Evolutionary conservation across 2,888 invertebrate species (phyloP).

Genomic region (Amiota mariae): DNA sequence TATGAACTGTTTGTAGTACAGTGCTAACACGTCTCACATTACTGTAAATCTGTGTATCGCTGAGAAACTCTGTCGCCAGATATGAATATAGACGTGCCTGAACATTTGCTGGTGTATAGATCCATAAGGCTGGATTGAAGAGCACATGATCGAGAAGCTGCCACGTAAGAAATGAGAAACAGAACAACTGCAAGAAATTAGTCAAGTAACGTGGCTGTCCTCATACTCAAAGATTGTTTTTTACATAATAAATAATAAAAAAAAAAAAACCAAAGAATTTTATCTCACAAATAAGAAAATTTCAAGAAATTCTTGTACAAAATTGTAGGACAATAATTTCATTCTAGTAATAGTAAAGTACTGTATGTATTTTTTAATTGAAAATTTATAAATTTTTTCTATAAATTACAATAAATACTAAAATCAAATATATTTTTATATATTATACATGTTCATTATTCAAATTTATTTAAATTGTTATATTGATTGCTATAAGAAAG

Average conservation of each 20-base stretch:
- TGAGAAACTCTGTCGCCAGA: constrained; percentile 98
- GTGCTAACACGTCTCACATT: constrained; percentile 97
- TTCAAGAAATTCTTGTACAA: not conserved
- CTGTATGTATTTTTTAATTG: too few relatives aligned
- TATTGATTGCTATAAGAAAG: too few relatives aligned
- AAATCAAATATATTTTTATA: too few relatives aligned
- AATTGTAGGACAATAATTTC: not conserved
- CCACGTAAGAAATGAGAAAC: constrained; percentile 91
- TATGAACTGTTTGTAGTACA: constrained; percentile 97
- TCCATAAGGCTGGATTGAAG: constrained; percentile 99
- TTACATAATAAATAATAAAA: not conserved
- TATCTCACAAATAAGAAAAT: not conserved
- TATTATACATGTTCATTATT: too few relatives aligned
- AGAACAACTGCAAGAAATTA: constrained; percentile 84
- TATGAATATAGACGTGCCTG: constrained; percentile 97
- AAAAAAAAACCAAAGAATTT: too few relatives aligned
- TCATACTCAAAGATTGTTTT: constrained; percentile 71
- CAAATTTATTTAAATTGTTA: too few relatives aligned
- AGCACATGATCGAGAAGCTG: constrained; percentile 99
- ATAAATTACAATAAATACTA: too few relatives aligned
- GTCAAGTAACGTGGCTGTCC: constrained; percentile 76
- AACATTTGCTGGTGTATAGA: constrained; percentile 96
- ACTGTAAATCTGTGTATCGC: constrained; percentile 97
- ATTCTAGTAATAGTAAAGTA: too few relatives aligned
- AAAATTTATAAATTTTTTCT: too few relatives aligned